Evolutionary conservation across 2,113 vertebrate genomes (phyloP), one percentile per base, ranked within the genome.

Genomic region (Columba janthina): DNA sequence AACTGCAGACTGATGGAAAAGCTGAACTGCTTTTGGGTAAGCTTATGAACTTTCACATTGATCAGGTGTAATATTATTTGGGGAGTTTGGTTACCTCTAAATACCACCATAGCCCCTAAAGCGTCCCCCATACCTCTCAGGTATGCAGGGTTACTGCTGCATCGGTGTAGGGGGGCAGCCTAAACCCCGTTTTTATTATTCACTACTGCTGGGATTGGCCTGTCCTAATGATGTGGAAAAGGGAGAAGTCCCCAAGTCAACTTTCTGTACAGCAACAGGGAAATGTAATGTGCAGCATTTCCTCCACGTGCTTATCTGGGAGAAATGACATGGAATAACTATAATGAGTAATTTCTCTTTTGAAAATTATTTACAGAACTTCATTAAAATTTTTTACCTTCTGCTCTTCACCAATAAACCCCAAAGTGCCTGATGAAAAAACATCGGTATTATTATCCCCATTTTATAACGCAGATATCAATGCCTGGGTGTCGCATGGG

Each of bases 261-360:
- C 72, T 64, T 83, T 38, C 36, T 60, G 51, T 78, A 42, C 48
- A 64, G 69, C 14, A 83, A 67, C 8, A 74, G 48, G 32, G 60
- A 86, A 83, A 71, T 44, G 57, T 14, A 61, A 78, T 11, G 19
- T 83, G 53, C 53, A 88, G 64, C 72, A 77, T 91, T 93, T 94
- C 56, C 18, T 73, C 29, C 38, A 22, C 28, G 36, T 44, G 29
- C 53, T 91, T 82, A 28, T 73, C 64, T 85, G 18, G 13, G 32
- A 12, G 10, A 26, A 89, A 80, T 48, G 64, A 56, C 80, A 8
- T 44, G 32, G 29, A 94, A 66, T 21, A 60, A 53, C 19, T 50
- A 9, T 32, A 80, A 86, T 15, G 50, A 94, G 51, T 48, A 42
- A 29, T 62, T 76, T 74, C 40, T 79, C n/a, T 42, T 70, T 51